phyloP scores from a whole-genome alignment of 2,797 vertebrate species.

The Mycteria americana region DNA sequence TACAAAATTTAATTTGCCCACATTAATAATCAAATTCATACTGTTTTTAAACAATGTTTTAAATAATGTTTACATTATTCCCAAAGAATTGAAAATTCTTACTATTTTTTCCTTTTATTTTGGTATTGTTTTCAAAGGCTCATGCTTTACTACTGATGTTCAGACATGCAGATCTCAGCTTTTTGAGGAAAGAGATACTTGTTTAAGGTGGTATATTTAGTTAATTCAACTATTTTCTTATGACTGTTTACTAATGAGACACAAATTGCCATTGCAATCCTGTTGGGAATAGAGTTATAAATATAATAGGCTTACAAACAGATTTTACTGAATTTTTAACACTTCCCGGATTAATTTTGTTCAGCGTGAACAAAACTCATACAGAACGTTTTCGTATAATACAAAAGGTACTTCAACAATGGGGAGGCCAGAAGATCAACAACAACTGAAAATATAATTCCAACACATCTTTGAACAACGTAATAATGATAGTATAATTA shows the following conservation, averaged over 20 bases:
- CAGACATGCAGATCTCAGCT: background rate
- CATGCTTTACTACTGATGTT: background rate
- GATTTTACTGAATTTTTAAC: slow-evolving; percentile 39
- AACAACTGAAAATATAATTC: background rate
- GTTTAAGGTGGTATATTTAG: background rate
- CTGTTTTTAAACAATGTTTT: background rate
- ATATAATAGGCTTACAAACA: slow-evolving; percentile 7
- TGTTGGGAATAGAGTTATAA: slow-evolving; percentile 5
- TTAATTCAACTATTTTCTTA: slow-evolving; percentile 45
- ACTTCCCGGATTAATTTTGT: slow-evolving; percentile 24
- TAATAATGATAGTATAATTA: background rate
- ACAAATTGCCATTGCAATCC: slow-evolving; percentile 23
- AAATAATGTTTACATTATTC: slow-evolving; percentile 2
- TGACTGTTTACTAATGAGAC: slow-evolving; percentile 31
- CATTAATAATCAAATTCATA: background rate
- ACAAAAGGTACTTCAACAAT: slow-evolving; percentile 6
- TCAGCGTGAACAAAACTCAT: background rate
- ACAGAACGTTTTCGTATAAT: background rate
- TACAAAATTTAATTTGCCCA: background rate
- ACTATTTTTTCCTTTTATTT: slow-evolving; percentile 17
- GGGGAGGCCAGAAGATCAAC: background rate
- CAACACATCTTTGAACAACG: background rate
- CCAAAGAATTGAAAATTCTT: background rate
- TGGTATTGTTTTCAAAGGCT: background rate
- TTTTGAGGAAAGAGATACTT: background rate